Percentiles rank a stretch among this genome's conserved stretches.
These are phyloP conservation scores for Stigmatopora nigra DNA, from an alignment of 2,113 vertebrate genomes.

Conservation along the genomic window DNA sequence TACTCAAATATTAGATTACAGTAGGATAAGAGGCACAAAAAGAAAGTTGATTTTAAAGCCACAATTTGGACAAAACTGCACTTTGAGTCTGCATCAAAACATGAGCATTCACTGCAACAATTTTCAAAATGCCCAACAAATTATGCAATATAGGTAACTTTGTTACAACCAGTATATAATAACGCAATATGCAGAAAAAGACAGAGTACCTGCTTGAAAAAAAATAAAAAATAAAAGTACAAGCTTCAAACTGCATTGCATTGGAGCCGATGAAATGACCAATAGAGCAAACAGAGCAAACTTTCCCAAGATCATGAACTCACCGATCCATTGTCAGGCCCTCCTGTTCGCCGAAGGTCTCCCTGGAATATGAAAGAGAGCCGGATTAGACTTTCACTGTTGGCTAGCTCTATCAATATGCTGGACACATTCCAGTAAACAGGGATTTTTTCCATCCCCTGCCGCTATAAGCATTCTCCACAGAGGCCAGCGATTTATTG, in stretches of 20 bases:
- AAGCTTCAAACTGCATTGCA: background rate
- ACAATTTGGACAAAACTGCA: too few relatives aligned
- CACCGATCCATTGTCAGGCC: conserved; percentile 52
- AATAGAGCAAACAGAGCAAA: conserved; percentile 37
- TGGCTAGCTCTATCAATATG: conserved; percentile 36
- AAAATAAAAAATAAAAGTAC: background rate
- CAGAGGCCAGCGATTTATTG: conserved; percentile 28
- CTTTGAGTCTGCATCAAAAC: too few relatives aligned
- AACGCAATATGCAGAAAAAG: too few relatives aligned
- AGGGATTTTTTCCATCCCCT: background rate
- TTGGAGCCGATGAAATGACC: conserved; percentile 13
- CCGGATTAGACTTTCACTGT: conserved; percentile 37
- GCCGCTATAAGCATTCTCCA: conserved; percentile 23
- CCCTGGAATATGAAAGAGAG: conserved; percentile 49
- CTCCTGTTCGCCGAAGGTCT: conserved; percentile 31
- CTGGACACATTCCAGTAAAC: conserved; percentile 26
- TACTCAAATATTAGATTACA: too few relatives aligned
- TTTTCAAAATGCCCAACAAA: too few relatives aligned
- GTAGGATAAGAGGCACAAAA: too few relatives aligned
- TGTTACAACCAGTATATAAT: too few relatives aligned
- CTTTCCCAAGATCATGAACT: conserved; percentile 53
- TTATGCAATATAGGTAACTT: too few relatives aligned
- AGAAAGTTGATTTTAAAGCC: too few relatives aligned
- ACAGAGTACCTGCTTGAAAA: background rate
- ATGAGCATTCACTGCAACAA: too few relatives aligned